Evolutionary conservation across 2,888 invertebrate genomes (phyloP), one percentile per base, ranked within the genome.

Genomic region (Sesia apiformis): DNA sequence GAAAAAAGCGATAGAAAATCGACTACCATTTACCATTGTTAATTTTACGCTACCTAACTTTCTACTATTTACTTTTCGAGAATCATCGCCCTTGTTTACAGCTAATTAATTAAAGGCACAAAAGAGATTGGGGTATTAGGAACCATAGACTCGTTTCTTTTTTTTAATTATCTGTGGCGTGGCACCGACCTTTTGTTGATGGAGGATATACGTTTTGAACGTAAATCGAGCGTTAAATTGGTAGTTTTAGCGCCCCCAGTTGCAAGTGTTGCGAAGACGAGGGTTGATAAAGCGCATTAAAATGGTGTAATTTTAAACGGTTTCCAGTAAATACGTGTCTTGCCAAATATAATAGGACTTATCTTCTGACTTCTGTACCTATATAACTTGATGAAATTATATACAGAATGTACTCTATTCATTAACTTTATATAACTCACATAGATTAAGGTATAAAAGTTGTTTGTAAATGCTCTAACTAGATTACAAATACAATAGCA

Each of bases 161-260:
- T 77, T 78, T 66, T 81, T 78, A 78, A 82, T 81, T 79, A 75
- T 73, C 78, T 77, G 71, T 76, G 67, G 69, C 78, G 76, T 84
- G 84, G 81, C 84, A 69, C 57, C 60, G 74, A 67, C 63, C 64
- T 79, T 78, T 81, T 73, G 68, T 55, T n/a, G 6, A 67, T 78
- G 72, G 74, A 74, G 74, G 72, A 73, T 74, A 75, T 72, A 73
- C 74, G 68, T 78, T 84, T 84, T 74, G 68, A 74, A 69, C 73
- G 75, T 78, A 87, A 89, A 88, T 88, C 87, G 85, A 87, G 71
- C 81, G 83, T 81, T 84, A 88, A 88, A 89, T 89, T 88, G 84
- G 76, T 71, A 77, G 76, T 70, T 70, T 75, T 72, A 68, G 68
- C 66, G 72, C 76, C 70, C 71, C 69, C 23, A 23, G n/a, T 46